Evolutionary conservation across 2,888 invertebrate species (phyloP), one percentile per base, ranked within the genome.

Genomic region (Periphyllus acericola): DNA sequence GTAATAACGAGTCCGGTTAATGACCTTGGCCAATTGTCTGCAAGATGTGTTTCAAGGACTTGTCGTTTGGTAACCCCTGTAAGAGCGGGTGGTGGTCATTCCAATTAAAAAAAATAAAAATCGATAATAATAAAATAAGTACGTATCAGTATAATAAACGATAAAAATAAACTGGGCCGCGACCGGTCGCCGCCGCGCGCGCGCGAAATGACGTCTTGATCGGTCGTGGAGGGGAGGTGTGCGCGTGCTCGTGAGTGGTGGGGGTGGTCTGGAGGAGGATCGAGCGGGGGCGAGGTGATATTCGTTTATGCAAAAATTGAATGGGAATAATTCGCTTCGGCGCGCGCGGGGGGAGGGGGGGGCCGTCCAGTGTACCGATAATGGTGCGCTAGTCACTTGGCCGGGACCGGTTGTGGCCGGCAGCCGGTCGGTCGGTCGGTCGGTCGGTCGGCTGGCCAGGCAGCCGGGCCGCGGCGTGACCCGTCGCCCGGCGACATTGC

Each of bases 1-100:
- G 36, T 52, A 52, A 78, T 79, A 72, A 71, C 71, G 79, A 60
- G 71, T 71, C 55, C 81, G 87, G 81, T 80, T 87, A 81, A 87
- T 74, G 86, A 80, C 86, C 86, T 87, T 81, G 87, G 81, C 75
- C 87, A 81, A 81, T 81, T 75, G 87, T 81, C 46, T 46, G 40
- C 71, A 21, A 60, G 29, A 81, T 60, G 32, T 81, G 87, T 81
- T 60, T 66, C 86, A 86, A 86, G 72, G 80, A 80, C 80, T 40
- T 32, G 40, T 40, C 40, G 60, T 60, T 86, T 87, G 87, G 79
- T 79, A 74, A 87, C 87, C 86, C 79, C 86, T 86, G 79, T 55
- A 4, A 5, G 19, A 76, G 55, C 87, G 80, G 80, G 36, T 66
- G 71, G 78, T 71, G 78, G 71, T 74, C n/a, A 34, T 79, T 79